These are phyloP conservation scores for Dipodomys stephensi DNA, from an alignment of 2,113 vertebrate species.

Conservation along the genomic window DNA sequence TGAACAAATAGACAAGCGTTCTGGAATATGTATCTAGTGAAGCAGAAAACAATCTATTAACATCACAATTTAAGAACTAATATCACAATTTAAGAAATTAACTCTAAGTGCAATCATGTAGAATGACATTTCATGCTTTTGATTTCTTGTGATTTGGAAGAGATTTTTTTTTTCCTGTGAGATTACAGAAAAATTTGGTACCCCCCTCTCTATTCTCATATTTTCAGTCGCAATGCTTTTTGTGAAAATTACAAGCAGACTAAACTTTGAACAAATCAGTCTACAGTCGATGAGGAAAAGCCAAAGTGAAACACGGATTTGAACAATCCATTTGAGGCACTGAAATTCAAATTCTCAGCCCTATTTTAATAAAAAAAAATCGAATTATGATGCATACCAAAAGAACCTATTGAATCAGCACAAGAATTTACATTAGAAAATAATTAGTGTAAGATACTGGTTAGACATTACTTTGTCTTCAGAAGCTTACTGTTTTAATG, in stretches of 20 bases:
- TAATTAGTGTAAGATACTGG: background rate
- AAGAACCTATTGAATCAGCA: conserved; percentile 4
- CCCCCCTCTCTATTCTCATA: background rate
- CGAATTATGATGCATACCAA: background rate
- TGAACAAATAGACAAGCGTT: conserved; percentile 62
- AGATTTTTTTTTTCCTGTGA: background rate
- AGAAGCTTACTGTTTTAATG: background rate
- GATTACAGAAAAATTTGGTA: conserved; percentile 39
- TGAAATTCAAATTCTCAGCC: background rate
- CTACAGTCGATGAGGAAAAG: background rate
- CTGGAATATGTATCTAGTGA: conserved; percentile 61
- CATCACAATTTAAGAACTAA: background rate
- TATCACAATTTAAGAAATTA: too few species aligned
- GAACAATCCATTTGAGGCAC: background rate
- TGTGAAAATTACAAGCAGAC: background rate
- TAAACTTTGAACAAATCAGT: conserved; percentile 8
- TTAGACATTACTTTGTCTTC: background rate
- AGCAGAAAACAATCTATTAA: conserved; percentile 52
- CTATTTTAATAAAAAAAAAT: conserved; percentile 37
- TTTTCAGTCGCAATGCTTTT: background rate
- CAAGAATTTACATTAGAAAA: background rate
- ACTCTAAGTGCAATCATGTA: too few species aligned
- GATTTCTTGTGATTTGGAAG: conserved; percentile 57
- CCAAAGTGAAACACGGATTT: background rate
- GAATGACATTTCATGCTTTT: conserved; percentile 37